Base-by-base conservation (phyloP, 1,140 invertebrate species). In the Polypedilum pembai region DNA sequence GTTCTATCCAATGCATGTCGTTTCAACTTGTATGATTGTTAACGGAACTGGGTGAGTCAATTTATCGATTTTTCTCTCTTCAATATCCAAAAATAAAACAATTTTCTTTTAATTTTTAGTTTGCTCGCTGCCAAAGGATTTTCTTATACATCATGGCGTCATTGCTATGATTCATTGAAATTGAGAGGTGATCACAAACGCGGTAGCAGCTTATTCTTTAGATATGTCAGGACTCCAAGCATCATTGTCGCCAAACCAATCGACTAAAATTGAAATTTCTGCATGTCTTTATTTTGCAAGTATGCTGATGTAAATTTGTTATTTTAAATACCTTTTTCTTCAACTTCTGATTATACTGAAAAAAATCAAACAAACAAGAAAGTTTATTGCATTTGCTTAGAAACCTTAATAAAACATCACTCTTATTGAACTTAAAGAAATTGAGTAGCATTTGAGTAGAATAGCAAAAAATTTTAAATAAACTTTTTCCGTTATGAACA, bases 21-120 rank as follows among this genome's bases (percentile, higher is more conserved):
- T 96, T 0, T 91, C 91, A 41, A 92, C 92, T 76, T 94, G 94
- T 79, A 94, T 94, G 90, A 87, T 89, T 76, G 90, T 95, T 3
- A 91, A 89, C 75, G 87, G 91, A 74, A 88, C 88, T n/a, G 88
- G 88, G 86, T 88, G 78, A 84, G 84, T 81, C 75, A 18, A 77
- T 66, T 73, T 45, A 15, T 74, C 74, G 69, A 15, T n/a, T 74
- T 74, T 40, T 56, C 74, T 63, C 63, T 56, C 74, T 63, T 63
- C 24, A 33, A 33, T 33, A 33, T 33, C 24, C 24, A 33, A 33
- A 33, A 33, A 33, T 33, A 33, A 63, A 73, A 45, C 75, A 75
- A 56, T 75, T 63, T 20, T n/a, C 41, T 7, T 73, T 78, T 76
- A 77, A 76, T 75, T 56, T 84, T 79, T 76, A 91, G 91, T 73